Conservation (phyloP, 2,797 vertebrate species). For the Tokudaia muenninki region DNA sequence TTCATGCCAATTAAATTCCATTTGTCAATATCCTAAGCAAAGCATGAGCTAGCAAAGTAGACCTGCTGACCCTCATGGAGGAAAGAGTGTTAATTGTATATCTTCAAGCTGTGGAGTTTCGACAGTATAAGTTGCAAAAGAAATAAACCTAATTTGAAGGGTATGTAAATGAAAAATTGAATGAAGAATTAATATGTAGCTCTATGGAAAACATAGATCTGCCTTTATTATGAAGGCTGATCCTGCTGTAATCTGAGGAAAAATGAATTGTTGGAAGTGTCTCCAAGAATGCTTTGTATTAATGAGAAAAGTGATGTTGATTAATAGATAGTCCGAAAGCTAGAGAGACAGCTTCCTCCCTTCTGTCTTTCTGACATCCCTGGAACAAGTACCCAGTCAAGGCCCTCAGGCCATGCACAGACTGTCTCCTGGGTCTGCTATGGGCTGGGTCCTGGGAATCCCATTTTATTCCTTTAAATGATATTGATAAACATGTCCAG, state of each 20-base stretch:
- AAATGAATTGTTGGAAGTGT: constrained; percentile 74
- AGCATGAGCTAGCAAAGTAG: constrained; percentile 14
- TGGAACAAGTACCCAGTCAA: neutral
- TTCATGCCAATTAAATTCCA: constrained; percentile 53
- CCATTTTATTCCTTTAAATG: constrained; percentile 56
- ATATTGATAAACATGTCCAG: constrained; percentile 40
- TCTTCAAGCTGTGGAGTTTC: constrained; percentile 27
- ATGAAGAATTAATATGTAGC: constrained; percentile 75
- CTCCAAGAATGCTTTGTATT: constrained; percentile 69
- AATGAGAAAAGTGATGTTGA: constrained; percentile 75
- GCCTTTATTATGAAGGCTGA: constrained; percentile 70
- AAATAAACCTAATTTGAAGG: constrained; percentile 68
- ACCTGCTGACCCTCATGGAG: constrained; percentile 44
- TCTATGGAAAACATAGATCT: constrained; percentile 51
- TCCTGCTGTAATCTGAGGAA: constrained; percentile 68
- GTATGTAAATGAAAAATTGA: constrained; percentile 77
- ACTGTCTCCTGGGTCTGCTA: neutral
- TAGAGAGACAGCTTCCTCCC: neutral
- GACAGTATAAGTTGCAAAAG: constrained; percentile 66
- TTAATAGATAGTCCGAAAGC: constrained; percentile 57
- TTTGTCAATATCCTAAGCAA: constrained; percentile 22
- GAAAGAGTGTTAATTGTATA: constrained; percentile 49
- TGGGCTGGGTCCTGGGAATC: neutral
- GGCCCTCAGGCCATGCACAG: neutral
- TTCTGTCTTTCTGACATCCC: constrained; percentile 24